Conservation (phyloP, 1,140 invertebrate genomes). For the Calliphora vicina region DNA sequence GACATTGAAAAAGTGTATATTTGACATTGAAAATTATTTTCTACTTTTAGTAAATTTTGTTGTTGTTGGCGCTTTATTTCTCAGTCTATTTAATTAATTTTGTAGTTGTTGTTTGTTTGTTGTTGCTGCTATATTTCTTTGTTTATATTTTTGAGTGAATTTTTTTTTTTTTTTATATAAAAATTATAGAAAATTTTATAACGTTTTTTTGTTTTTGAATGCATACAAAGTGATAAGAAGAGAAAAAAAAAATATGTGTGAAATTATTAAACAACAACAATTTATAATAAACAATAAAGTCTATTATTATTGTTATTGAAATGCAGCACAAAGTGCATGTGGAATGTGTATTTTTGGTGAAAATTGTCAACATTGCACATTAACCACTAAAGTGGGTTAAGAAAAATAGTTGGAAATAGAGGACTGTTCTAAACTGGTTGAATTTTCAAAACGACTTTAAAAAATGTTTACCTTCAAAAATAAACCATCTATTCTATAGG, state of each 20-base stretch:
- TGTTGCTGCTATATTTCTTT: background rate
- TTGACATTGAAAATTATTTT: slow-evolving; percentile 28
- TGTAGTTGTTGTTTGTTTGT: background rate
- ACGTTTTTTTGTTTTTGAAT: background rate
- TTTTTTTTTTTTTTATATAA: background rate
- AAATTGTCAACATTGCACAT: background rate
- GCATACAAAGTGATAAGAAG: background rate
- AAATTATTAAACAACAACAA: background rate
- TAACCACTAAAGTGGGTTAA: too few relatives aligned
- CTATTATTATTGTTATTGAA: background rate
- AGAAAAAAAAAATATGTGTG: background rate
- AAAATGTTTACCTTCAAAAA: too few relatives aligned
- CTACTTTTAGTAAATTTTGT: background rate
- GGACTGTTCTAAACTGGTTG: too few relatives aligned
- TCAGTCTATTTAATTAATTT: background rate
- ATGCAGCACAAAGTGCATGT: background rate
- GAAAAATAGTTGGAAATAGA: too few relatives aligned
- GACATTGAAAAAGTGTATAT: slow-evolving; percentile 33
- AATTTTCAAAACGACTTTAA: too few relatives aligned
- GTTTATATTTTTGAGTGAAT: background rate
- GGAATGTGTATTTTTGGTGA: background rate
- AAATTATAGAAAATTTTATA: too few relatives aligned
- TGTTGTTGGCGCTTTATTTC: background rate
- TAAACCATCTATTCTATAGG: too few relatives aligned
- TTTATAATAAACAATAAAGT: background rate